A percentile compares a stretch with the other conserved stretches of the same genome.
Evolutionary conservation across 2,797 vertebrate genomes (phyloP).

Genomic region (Tenualosa ilisha): DNA sequence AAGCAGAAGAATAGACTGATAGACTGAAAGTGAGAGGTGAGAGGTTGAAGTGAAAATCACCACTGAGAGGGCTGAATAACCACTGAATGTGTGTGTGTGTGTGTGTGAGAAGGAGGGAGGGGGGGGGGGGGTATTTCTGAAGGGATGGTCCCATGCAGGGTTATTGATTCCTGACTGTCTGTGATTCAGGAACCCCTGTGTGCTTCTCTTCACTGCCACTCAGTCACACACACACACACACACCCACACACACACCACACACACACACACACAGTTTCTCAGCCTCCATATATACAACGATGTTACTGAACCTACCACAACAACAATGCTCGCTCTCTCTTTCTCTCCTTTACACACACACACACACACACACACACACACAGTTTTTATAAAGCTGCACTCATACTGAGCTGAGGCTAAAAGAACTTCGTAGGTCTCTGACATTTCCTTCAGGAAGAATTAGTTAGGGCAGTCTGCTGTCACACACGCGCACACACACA

Average conservation of each 20-base stretch:
- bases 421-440: constrained; percentile 44
- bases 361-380: background rate
- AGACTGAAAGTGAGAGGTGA: background rate
- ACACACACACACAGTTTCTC: constrained; percentile 26
- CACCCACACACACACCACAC: constrained; percentile 23
- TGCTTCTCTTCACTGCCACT: constrained; percentile 47
- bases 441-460: constrained; percentile 56
- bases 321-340: too few relatives aligned
- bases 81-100: background rate
- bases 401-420: constrained; percentile 46
- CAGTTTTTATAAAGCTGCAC: background rate
- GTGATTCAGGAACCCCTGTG: constrained; percentile 40
- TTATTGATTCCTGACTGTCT: constrained; percentile 52
- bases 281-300: too few relatives aligned
- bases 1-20: background rate
- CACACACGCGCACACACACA: background rate
- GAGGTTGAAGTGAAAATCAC: too few relatives aligned
- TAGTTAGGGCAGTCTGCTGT: constrained; percentile 34
- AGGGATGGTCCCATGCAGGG: constrained; percentile 47
- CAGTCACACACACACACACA: constrained; percentile 48
- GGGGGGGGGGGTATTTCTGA: constrained; percentile 1
- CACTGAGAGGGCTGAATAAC: too few relatives aligned
- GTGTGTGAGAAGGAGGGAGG: too few relatives aligned
- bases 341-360: background rate
- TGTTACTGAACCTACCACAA: too few relatives aligned